phyloP scores from a whole-genome alignment of 2,113 vertebrate species.

The Heterochromis multidens region DNA sequence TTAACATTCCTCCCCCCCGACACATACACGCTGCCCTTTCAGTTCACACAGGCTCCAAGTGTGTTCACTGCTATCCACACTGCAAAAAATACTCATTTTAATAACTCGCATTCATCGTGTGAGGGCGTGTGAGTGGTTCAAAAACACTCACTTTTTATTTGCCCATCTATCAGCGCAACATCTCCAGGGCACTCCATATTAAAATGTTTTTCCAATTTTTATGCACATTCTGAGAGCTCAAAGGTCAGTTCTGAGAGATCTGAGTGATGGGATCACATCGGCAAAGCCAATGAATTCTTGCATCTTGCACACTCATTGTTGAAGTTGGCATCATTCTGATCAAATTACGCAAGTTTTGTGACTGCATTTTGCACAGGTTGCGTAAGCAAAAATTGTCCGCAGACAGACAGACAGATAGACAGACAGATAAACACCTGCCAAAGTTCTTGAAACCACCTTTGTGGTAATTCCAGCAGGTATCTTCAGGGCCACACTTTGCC shows the following conservation, averaged over 20 bases:
- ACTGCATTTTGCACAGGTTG: too few relatives aligned
- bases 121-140: background rate
- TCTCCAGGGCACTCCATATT: background rate
- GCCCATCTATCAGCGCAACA: background rate
- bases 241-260: background rate
- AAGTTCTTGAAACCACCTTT: background rate
- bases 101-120: background rate
- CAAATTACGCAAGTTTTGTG: background rate
- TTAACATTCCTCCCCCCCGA: constrained; percentile 40
- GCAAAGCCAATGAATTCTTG: background rate
- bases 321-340: background rate
- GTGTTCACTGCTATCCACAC: background rate
- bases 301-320: background rate
- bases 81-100: background rate
- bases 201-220: background rate
- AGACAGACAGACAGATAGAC: background rate
- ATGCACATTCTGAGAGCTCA: background rate
- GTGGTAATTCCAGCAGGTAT: background rate
- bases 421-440: too few relatives aligned
- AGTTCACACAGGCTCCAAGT: background rate
- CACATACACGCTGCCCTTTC: constrained; percentile 4
- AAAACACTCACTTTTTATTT: background rate
- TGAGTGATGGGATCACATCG: background rate
- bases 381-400: background rate
- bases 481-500: background rate